Evolutionary conservation across 2,797 vertebrate species (phyloP).

Genomic region (Tragelaphus eurycerus): DNA sequence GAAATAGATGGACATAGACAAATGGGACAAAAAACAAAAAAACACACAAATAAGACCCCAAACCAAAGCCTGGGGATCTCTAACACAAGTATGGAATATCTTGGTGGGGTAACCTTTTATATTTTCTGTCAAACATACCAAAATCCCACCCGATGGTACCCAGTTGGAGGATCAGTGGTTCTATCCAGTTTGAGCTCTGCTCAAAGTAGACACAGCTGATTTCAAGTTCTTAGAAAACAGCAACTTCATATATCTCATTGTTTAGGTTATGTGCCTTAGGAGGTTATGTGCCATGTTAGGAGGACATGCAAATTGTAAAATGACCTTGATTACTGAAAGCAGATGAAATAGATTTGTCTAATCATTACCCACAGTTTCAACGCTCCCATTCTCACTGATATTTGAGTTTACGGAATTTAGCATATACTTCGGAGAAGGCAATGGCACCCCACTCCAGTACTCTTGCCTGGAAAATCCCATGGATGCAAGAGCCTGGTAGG

Average conservation of each 20-base stretch:
- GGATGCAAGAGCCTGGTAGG: no score
- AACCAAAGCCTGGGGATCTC: background rate
- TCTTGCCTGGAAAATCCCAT: no score
- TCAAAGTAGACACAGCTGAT: background rate
- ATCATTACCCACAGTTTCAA: background rate
- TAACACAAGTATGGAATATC: background rate
- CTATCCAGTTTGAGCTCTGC: background rate
- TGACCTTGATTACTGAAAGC: background rate
- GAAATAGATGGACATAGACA: background rate
- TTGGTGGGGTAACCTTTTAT: background rate
- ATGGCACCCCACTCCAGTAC: no score
- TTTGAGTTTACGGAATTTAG: background rate
- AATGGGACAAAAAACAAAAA: accelerated
- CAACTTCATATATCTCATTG: background rate
- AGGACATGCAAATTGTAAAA: background rate
- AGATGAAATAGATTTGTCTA: background rate
- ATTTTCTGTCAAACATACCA: background rate
- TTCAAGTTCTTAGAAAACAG: background rate
- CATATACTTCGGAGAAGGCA: background rate
- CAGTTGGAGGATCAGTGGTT: background rate
- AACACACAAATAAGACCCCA: background rate
- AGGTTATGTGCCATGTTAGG: background rate
- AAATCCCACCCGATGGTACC: background rate
- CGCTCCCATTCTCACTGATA: background rate
- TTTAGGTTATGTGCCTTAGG: background rate